Conservation (phyloP, 2,888 invertebrate genomes). For the Tetramorium bicarinatum region DNA sequence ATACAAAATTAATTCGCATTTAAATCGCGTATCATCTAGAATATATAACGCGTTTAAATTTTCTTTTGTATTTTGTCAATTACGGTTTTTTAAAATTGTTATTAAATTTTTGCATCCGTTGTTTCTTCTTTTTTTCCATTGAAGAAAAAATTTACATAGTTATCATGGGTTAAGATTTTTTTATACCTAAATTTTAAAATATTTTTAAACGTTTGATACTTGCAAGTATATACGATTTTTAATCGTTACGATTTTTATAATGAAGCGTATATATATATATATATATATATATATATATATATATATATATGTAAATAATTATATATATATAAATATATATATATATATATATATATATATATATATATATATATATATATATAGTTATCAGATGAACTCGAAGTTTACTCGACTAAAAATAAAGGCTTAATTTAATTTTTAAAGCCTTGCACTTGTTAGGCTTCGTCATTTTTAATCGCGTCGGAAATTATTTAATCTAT, state of each 20-base stretch:
- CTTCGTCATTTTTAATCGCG: conserved; percentile 61
- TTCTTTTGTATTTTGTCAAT: not conserved
- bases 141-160: conserved; percentile 41
- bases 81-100: not conserved
- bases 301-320: too few relatives aligned
- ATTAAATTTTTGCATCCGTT: conserved; percentile 27
- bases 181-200: conserved; percentile 33
- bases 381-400: conserved; percentile 61
- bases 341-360: not conserved
- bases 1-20: conserved; percentile 40
- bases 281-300: not conserved
- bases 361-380: conserved; percentile 15
- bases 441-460: conserved; percentile 53
- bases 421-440: conserved; percentile 59
- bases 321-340: conserved; percentile 9
- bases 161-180: conserved; percentile 6
- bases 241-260: conserved; percentile 38
- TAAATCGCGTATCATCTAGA: conserved; percentile 28
- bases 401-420: conserved; percentile 56
- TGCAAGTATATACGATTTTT: conserved; percentile 40
- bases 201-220: conserved; percentile 32
- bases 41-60: conserved; percentile 3
- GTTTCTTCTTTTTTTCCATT: not conserved
- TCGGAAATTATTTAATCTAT: conserved; percentile 68
- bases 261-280: conserved; percentile 25